A percentile compares a stretch with the other conserved stretches of the same genome.
These are phyloP conservation scores for Bicyclus anynana DNA, from an alignment of 1,140 invertebrate genomes.

Conservation along the genomic window DNA sequence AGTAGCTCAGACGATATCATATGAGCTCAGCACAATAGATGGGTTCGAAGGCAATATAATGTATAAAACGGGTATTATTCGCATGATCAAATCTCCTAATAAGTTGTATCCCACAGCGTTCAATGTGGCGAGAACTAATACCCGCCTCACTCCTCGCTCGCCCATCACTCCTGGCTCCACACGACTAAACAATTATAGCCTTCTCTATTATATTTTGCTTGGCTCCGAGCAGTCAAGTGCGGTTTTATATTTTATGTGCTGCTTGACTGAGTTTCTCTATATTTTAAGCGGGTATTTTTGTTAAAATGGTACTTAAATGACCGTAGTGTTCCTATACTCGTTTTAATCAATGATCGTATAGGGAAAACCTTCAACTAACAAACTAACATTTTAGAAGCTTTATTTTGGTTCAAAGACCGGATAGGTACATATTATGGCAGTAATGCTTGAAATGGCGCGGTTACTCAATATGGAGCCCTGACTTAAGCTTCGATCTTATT, in stretches of 20 bases:
- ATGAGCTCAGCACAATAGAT: slow-evolving; percentile 40
- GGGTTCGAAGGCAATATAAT: slow-evolving; percentile 57
- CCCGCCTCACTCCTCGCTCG: slow-evolving; percentile 35
- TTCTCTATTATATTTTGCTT: slow-evolving; percentile 45
- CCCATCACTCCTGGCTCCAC: slow-evolving; percentile 43
- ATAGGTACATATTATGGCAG: no score
- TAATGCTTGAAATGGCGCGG: no score
- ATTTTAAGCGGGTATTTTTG: no score
- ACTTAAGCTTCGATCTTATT: no score
- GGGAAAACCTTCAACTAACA: no score
- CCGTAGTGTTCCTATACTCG: no score
- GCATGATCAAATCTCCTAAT: slow-evolving; percentile 73
- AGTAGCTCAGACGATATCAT: slow-evolving; percentile 43
- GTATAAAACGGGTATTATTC: slow-evolving; percentile 69
- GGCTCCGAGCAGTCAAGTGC: slow-evolving; percentile 28
- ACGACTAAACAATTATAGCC: slow-evolving; percentile 45
- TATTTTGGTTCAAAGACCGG: no score
- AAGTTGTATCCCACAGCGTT: slow-evolving; percentile 72
- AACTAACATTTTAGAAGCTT: no score
- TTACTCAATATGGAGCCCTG: no score
- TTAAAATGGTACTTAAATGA: no score
- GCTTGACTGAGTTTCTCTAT: no score
- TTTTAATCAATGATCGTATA: no score
- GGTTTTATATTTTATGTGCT: slow-evolving; percentile 3
- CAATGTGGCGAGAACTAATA: slow-evolving; percentile 68